Evolutionary conservation across 2,113 vertebrate species (phyloP).

Genomic region (Esox niger): DNA sequence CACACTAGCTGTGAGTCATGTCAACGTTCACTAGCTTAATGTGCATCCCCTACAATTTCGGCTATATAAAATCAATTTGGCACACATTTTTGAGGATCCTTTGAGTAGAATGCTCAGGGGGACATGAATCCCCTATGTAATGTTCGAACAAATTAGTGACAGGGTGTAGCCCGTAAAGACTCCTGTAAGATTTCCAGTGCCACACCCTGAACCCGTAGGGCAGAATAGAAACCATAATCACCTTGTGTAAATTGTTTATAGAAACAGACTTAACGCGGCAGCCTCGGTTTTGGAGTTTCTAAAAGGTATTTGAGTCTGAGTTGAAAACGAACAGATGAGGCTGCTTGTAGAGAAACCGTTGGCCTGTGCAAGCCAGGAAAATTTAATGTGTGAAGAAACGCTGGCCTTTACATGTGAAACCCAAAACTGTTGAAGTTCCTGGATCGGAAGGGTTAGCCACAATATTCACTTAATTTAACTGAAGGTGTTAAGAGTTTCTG

Average conservation of each 20-base stretch:
- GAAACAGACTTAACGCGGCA: slow-evolving; percentile 43
- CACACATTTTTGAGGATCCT: too few species aligned
- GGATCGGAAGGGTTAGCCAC: not conserved
- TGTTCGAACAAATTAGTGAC: too few species aligned
- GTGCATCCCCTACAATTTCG: too few species aligned
- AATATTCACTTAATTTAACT: not conserved
- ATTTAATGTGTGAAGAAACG: slow-evolving; percentile 10
- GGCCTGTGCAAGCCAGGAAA: slow-evolving; percentile 20
- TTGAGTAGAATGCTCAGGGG: too few species aligned
- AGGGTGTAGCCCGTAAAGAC: too few species aligned
- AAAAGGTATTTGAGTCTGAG: slow-evolving; percentile 31
- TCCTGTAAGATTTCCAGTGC: not conserved
- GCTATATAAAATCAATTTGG: too few species aligned
- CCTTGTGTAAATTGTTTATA: slow-evolving; percentile 53
- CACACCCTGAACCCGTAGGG: too few species aligned
- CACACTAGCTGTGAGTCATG: too few species aligned
- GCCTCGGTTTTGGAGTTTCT: slow-evolving; percentile 20
- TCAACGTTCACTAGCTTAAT: too few species aligned
- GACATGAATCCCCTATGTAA: too few species aligned
- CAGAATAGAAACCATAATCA: slow-evolving; percentile 26
- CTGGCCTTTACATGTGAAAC: not conserved
- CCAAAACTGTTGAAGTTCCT: not conserved
- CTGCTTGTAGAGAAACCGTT: slow-evolving; percentile 9
- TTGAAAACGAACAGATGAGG: slow-evolving; percentile 24
- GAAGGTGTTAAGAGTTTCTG: not conserved